A percentile compares a stretch with the other conserved stretches of the same genome.
These are phyloP conservation scores for Harpegnathos saltator DNA, from an alignment of 1,140 invertebrate species.

Conservation along the genomic window DNA sequence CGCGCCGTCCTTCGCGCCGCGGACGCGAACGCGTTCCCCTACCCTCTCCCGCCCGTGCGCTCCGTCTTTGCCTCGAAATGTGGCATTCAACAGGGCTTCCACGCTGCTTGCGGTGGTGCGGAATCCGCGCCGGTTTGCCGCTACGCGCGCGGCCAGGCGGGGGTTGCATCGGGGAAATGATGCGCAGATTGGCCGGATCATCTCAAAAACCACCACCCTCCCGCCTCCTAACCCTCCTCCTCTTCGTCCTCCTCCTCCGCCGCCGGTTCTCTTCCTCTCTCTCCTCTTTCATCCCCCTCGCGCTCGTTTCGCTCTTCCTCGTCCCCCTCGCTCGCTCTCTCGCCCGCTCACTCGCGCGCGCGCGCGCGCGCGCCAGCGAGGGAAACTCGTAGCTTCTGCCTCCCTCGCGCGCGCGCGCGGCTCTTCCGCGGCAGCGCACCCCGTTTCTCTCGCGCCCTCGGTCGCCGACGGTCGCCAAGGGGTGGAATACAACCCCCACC, in stretches of 20 bases:
- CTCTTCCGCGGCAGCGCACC: constrained; percentile 4
- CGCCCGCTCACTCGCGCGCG: neutral
- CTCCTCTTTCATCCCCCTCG: constrained; percentile 33
- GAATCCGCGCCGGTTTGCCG: constrained; percentile 78
- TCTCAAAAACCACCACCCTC: constrained; percentile 84
- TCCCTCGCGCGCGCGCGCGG: neutral
- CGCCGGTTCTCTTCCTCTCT: constrained; percentile 35
- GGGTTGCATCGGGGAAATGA: constrained; percentile 82
- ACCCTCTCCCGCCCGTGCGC: constrained; percentile 49
- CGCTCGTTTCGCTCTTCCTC: constrained; percentile 15
- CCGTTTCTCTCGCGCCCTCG: constrained; percentile 61
- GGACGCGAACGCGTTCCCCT: constrained; percentile 21
- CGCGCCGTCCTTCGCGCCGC: constrained; percentile 43
- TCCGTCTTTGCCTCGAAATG: constrained; percentile 79
- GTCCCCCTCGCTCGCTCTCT: constrained; percentile 56
- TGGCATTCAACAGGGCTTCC: constrained; percentile 82
- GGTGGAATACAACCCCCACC: constrained; percentile 81
- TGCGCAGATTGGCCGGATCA: constrained; percentile 86
- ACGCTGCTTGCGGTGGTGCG: constrained; percentile 77
- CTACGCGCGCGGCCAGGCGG: constrained; percentile 64
- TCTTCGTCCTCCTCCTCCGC: constrained; percentile 54
- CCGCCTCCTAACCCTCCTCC: constrained; percentile 71
- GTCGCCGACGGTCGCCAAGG: constrained; percentile 77
- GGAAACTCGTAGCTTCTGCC: neutral
- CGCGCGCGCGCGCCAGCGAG: constrained; percentile 11